Conservation (phyloP, 2,888 invertebrate species). For the Apamea crenata region DNA sequence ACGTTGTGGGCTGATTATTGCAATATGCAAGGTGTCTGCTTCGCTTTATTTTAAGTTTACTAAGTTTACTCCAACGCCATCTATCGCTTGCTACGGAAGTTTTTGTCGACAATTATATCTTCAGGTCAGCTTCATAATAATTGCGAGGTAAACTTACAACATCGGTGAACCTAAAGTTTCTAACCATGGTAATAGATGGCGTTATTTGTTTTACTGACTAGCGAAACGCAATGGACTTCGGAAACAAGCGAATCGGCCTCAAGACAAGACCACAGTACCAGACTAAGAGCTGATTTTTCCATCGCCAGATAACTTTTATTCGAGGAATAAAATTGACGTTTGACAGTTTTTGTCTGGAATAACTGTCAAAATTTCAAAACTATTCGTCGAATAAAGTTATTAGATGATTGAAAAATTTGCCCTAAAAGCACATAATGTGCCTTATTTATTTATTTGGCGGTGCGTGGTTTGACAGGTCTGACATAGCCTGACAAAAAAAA, state of each 20-base stretch:
- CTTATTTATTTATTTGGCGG: neutral
- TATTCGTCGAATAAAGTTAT: too few relatives aligned
- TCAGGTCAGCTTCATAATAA: neutral
- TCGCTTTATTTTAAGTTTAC: neutral
- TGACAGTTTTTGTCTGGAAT: too few relatives aligned
- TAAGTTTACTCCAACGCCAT: neutral
- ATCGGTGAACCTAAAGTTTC: neutral
- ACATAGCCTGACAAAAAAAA: too few relatives aligned
- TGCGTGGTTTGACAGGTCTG: neutral
- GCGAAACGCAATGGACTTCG: neutral
- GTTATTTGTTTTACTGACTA: neutral
- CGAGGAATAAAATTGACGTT: too few relatives aligned
- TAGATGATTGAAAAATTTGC: too few relatives aligned
- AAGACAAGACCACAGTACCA: too few relatives aligned
- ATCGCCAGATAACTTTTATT: too few relatives aligned
- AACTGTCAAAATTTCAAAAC: too few relatives aligned
- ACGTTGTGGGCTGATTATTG: neutral
- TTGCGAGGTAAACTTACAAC: neutral
- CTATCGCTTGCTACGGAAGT: neutral
- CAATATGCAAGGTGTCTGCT: neutral
- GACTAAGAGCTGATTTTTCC: too few relatives aligned
- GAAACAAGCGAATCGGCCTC: neutral
- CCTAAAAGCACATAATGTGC: neutral
- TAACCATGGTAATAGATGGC: neutral
- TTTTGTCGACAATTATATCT: neutral